These are phyloP conservation scores for Carcina quercana DNA, from an alignment of 2,888 invertebrate species.

Conservation along the genomic window DNA sequence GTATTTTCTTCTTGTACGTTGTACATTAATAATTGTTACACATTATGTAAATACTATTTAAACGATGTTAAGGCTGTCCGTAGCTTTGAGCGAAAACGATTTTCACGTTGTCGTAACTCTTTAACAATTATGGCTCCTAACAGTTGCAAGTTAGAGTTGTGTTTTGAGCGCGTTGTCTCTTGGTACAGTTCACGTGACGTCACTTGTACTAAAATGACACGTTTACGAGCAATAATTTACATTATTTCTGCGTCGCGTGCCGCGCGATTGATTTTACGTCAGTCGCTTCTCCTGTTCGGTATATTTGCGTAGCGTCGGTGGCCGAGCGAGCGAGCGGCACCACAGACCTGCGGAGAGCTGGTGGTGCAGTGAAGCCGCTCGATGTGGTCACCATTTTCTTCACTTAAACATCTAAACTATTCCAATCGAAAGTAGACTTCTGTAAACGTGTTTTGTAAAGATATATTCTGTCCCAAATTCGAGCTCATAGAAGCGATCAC, in stretches of 20 bases:
- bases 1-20: too few relatives aligned
- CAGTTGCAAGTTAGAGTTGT: constrained; percentile 32
- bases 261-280: constrained; percentile 70
- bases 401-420: too few relatives aligned
- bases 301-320: too few relatives aligned
- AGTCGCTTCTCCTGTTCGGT: constrained; percentile 66
- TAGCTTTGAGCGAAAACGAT: constrained; percentile 50
- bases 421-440: too few relatives aligned
- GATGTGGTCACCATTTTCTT: too few relatives aligned
- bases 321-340: too few relatives aligned
- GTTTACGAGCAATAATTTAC: constrained; percentile 73
- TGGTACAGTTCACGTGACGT: constrained; percentile 47
- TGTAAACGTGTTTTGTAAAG: too few relatives aligned
- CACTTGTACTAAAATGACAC: constrained; percentile 70
- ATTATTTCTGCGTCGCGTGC: constrained; percentile 70
- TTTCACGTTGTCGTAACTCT: constrained; percentile 27
- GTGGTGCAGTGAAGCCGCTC: too few relatives aligned
- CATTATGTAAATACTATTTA: constrained; percentile 56
- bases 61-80: constrained; percentile 45
- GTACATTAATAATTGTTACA: constrained; percentile 22
- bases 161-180: constrained; percentile 20
- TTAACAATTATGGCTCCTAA: too few relatives aligned
- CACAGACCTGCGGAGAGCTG: too few relatives aligned
- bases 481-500: too few relatives aligned
- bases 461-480: too few relatives aligned